Evolutionary conservation across 2,113 vertebrate species (phyloP).

Genomic region (Xiphias gladius): DNA sequence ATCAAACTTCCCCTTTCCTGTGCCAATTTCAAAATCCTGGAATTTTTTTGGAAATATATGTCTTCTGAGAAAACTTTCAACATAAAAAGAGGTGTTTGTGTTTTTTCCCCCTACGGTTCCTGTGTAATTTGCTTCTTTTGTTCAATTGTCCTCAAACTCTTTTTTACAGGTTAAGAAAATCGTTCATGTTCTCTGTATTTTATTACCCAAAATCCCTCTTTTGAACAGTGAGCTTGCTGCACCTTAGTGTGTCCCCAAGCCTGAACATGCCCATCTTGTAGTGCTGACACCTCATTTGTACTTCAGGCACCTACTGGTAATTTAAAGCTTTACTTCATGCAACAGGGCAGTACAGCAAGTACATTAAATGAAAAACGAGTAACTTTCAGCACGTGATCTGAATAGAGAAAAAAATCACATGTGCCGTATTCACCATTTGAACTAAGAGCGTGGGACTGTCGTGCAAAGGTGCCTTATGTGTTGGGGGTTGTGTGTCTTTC

Average conservation of each 20-base stretch:
- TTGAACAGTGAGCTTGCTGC: slow-evolving; percentile 21
- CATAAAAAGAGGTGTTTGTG: background rate
- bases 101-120: background rate
- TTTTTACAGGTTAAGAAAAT: background rate
- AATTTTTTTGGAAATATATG: background rate
- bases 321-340: background rate
- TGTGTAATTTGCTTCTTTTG: slow-evolving; percentile 10
- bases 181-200: slow-evolving; percentile 5
- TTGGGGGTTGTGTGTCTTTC: slow-evolving; percentile 4
- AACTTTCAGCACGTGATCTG: background rate
- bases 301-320: background rate
- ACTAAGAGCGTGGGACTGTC: background rate
- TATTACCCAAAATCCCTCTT: slow-evolving; percentile 32
- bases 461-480: slow-evolving; percentile 1
- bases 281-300: background rate
- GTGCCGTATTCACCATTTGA: background rate
- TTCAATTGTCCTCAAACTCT: background rate
- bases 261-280: slow-evolving; percentile 40
- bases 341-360: background rate
- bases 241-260: slow-evolving; percentile 17
- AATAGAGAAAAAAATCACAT: slow-evolving; percentile 1
- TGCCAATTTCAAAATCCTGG: slow-evolving; percentile 22
- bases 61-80: background rate
- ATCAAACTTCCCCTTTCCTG: slow-evolving; percentile 11
- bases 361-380: background rate